Conservation (phyloP, 1,140 invertebrate species). For the Hesperophylax magnus region DNA sequence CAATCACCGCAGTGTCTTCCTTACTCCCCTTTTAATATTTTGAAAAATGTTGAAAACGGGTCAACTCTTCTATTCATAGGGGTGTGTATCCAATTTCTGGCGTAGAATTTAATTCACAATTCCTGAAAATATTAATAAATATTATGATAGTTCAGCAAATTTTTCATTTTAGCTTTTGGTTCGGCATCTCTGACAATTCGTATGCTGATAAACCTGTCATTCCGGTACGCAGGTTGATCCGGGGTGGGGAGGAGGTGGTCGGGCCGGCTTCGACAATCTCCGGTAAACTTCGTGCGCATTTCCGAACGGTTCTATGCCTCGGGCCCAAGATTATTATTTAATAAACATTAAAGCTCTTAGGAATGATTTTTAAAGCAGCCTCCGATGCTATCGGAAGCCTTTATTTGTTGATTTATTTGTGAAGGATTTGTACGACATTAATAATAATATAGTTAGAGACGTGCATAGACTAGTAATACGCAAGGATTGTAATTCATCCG, state of each 20-base stretch:
- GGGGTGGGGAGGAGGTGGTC: background rate
- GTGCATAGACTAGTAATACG: background rate
- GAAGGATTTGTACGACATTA: slow-evolving; percentile 11
- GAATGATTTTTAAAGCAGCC: slow-evolving; percentile 12
- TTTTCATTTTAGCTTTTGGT: background rate
- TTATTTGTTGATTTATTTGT: slow-evolving; percentile 4
- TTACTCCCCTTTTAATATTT: too few species aligned
- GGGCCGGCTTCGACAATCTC: slow-evolving; percentile 13
- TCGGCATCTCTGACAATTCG: slow-evolving; percentile 34
- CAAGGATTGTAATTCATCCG: background rate
- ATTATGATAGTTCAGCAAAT: too few species aligned
- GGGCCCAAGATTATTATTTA: slow-evolving; percentile 6
- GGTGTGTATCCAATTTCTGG: too few species aligned
- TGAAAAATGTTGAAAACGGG: too few species aligned
- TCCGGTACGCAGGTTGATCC: slow-evolving; percentile 49
- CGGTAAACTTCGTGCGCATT: slow-evolving; percentile 11
- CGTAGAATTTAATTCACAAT: too few species aligned
- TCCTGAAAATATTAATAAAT: too few species aligned
- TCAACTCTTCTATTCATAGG: too few species aligned
- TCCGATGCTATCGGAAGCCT: slow-evolving; percentile 32
- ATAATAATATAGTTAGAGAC: background rate
- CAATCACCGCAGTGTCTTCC: too few species aligned
- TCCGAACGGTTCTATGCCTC: background rate
- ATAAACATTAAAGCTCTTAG: slow-evolving; percentile 31
- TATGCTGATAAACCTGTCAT: slow-evolving; percentile 51